These are phyloP conservation scores for Pachypanchax playfairii DNA, from an alignment of 2,113 vertebrate genomes.

Conservation along the genomic window DNA sequence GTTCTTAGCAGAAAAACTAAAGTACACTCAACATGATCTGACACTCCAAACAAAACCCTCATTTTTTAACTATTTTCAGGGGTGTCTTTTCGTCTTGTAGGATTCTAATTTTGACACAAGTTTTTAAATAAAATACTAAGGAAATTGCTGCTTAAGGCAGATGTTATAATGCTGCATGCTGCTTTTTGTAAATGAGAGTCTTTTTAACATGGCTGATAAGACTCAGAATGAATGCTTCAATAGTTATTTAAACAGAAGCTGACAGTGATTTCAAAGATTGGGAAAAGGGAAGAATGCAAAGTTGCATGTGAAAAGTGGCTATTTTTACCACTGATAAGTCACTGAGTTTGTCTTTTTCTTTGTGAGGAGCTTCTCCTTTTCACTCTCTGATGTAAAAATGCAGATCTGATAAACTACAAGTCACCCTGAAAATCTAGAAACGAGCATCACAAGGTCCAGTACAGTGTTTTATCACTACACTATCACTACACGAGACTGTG, in stretches of 20 bases:
- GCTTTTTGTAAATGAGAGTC: constrained; percentile 33
- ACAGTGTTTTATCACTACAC: no score
- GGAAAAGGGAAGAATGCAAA: background rate
- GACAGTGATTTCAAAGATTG: constrained; percentile 20
- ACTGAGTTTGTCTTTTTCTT: constrained; percentile 28
- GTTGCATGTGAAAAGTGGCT: constrained; percentile 25
- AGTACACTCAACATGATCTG: constrained; percentile 35
- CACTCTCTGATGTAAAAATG: constrained; percentile 15
- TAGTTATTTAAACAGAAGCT: constrained; percentile 35
- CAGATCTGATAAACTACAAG: constrained; percentile 20
- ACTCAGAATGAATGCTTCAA: constrained; percentile 30
- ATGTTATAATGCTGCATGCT: constrained; percentile 18
- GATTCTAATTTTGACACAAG: constrained; percentile 16
- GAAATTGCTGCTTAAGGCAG: constrained; percentile 16
- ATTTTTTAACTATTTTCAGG: constrained; percentile 17
- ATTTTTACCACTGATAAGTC: constrained; percentile 21
- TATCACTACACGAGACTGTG: no score
- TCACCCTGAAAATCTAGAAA: constrained; percentile 29
- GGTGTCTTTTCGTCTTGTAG: background rate
- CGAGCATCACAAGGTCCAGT: background rate
- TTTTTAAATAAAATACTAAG: constrained; percentile 21
- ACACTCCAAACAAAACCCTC: constrained; percentile 52
- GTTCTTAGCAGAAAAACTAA: constrained; percentile 25
- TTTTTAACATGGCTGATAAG: constrained; percentile 28
- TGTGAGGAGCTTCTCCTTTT: constrained; percentile 12